Conservation (phyloP, 2,888 invertebrate genomes). For the Lycaena phlaeas region DNA sequence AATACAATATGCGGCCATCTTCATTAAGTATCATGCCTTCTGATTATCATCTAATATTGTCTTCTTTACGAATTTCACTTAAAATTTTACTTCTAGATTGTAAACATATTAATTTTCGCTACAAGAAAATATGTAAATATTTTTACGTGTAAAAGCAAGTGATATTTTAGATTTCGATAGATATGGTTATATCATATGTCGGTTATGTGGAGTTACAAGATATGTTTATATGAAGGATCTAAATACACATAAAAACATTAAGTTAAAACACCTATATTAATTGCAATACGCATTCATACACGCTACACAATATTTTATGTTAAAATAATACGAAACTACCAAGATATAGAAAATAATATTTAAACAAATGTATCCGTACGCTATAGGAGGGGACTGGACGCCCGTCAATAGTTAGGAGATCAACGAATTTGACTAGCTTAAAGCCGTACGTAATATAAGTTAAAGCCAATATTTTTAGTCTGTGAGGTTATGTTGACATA, state of each 20-base stretch:
- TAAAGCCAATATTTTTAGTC: constrained; percentile 73
- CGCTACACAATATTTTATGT: constrained; percentile 17
- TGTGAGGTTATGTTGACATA: constrained; percentile 67
- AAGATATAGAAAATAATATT: constrained; percentile 66
- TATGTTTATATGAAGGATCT: constrained; percentile 40
- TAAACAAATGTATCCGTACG: constrained; percentile 54
- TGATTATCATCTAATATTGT: not conserved
- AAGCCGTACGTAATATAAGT: constrained; percentile 64
- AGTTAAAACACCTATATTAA: constrained; percentile 43
- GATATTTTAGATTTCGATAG: constrained; percentile 11
- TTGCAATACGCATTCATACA: constrained; percentile 17
- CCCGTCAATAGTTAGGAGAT: constrained; percentile 53
- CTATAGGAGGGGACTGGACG: constrained; percentile 40
- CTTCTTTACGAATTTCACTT: not conserved
- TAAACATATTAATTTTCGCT: not conserved
- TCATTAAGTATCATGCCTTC: constrained; percentile 4
- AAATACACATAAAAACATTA: constrained; percentile 34
- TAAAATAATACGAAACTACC: constrained; percentile 32
- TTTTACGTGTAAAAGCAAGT: constrained; percentile 11
- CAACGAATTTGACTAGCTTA: constrained; percentile 65
- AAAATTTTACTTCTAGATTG: not conserved
- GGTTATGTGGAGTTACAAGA: constrained; percentile 27
- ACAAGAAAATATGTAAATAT: too few relatives aligned
- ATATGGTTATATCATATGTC: constrained; percentile 22
- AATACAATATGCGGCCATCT: not conserved